These are phyloP conservation scores for Tenthredo scrophulariae DNA, from an alignment of 2,888 invertebrate species.

Conservation along the genomic window DNA sequence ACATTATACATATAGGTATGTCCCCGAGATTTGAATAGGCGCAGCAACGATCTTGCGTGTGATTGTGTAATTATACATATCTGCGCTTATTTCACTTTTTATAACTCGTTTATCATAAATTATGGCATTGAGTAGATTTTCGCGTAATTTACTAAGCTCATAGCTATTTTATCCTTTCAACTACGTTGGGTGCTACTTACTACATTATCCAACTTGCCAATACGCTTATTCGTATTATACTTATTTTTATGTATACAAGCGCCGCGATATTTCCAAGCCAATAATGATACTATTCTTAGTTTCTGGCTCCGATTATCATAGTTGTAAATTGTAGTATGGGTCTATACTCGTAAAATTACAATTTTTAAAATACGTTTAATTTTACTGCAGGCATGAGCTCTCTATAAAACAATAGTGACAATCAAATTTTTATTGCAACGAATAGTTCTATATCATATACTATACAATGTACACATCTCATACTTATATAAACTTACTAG, in stretches of 20 bases:
- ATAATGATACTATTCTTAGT: conserved; percentile 24
- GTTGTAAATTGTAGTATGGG: background rate
- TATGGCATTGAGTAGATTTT: background rate
- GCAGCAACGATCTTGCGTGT: background rate
- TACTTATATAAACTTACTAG: background rate
- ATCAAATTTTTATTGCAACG: background rate
- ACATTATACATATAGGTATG: background rate
- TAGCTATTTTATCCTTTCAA: background rate
- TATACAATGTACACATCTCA: background rate
- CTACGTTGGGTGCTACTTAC: background rate
- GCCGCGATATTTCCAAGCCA: background rate
- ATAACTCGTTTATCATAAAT: background rate
- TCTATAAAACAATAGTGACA: background rate
- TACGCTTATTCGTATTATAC: background rate
- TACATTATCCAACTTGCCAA: background rate
- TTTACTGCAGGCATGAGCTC: background rate
- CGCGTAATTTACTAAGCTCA: background rate
- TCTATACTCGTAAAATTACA: background rate
- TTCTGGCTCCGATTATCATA: conserved; percentile 2
- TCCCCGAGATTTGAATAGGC: background rate
- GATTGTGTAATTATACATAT: conserved; percentile 6
- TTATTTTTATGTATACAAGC: background rate
- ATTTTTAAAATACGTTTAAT: background rate
- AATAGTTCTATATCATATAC: background rate
- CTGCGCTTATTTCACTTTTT: background rate